Percentiles rank a stretch among this genome's conserved stretches.
Conservation (phyloP, 2,888 invertebrate species). For the Eurytoma californica region DNA sequence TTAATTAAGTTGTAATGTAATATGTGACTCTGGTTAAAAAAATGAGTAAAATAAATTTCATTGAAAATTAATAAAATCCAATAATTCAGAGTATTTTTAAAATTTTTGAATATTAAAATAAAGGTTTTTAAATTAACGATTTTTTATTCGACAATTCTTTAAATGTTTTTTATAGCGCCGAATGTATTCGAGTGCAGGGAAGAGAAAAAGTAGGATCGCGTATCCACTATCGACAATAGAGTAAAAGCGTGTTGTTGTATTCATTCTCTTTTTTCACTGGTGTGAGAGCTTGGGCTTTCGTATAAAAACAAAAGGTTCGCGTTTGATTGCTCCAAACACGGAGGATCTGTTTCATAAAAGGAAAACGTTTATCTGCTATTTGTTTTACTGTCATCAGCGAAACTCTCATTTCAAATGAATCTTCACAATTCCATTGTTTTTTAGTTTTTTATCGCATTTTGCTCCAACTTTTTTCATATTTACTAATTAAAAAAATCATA, state of each 20-base stretch:
- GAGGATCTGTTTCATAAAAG: neutral
- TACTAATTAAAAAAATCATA: no score
- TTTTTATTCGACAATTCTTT: no score
- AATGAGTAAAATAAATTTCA: no score
- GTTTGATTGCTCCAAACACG: slow-evolving; percentile 13
- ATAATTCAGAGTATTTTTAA: no score
- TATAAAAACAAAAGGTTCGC: slow-evolving; percentile 27
- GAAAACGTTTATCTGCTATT: slow-evolving; percentile 1
- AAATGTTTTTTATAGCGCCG: no score
- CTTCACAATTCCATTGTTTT: neutral
- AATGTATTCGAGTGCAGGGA: no score
- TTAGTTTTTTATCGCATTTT: neutral
- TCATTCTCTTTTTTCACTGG: slow-evolving; percentile 11
- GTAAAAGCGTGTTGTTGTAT: slow-evolving; percentile 13
- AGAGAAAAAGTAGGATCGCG: neutral
- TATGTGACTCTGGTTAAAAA: no score
- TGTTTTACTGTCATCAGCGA: neutral
- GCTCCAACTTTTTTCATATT: neutral
- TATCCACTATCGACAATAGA: slow-evolving; percentile 12
- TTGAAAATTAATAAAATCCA: no score
- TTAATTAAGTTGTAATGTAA: no score
- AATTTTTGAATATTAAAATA: no score
- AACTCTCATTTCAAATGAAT: neutral
- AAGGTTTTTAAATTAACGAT: no score
- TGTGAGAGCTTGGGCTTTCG: neutral